phyloP scores from a whole-genome alignment of 1,140 invertebrate species.

The Tribolium madens region DNA sequence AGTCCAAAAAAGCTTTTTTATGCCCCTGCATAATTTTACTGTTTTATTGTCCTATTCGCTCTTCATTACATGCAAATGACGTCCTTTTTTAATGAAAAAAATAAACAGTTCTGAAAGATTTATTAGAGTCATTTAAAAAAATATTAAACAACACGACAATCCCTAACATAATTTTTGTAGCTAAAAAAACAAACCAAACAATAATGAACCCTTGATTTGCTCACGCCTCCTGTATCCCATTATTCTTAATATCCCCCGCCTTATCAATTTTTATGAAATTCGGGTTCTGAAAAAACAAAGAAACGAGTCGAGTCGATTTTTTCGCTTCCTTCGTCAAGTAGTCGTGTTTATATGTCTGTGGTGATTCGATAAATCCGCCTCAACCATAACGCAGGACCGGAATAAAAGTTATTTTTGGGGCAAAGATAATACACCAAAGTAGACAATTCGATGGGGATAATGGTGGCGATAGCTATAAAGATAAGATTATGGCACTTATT shows the following conservation, averaged over 20 bases:
- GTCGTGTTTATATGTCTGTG: conserved; percentile 22
- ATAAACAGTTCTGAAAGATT: not conserved
- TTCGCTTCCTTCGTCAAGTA: not conserved
- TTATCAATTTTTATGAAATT: conserved; percentile 35
- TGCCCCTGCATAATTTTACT: too few species aligned
- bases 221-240: not conserved
- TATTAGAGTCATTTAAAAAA: not conserved
- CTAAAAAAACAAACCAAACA: not conserved
- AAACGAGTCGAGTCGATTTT: not conserved
- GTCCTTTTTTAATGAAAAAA: not conserved
- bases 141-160: not conserved
- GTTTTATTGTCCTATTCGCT: not conserved
- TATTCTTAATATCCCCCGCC: conserved; percentile 2
- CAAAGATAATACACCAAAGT: conserved; percentile 24
- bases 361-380: conserved; percentile 30
- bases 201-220: not conserved
- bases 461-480: conserved; percentile 26
- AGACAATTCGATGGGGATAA: conserved; percentile 29
- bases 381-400: conserved; percentile 9
- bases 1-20: too few species aligned
- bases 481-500: conserved; percentile 29
- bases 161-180: not conserved
- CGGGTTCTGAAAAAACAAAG: not conserved
- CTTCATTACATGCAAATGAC: not conserved
- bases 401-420: conserved; percentile 4